Evolutionary conservation across 2,888 invertebrate genomes (phyloP).

Genomic region (Phlogophora meticulosa): DNA sequence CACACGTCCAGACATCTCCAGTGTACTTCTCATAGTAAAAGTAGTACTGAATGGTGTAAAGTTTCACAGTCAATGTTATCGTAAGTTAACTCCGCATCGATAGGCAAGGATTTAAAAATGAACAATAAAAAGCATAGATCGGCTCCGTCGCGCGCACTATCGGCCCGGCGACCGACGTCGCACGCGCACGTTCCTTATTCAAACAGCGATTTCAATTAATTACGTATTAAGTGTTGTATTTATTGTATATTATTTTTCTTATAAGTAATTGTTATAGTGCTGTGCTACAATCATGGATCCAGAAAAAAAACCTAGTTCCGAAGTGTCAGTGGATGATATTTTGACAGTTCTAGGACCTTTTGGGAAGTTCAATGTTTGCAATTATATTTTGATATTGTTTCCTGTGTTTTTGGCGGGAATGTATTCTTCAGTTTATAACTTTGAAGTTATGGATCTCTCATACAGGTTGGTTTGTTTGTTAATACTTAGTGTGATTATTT

Average conservation of each 20-base stretch:
- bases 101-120: conserved; percentile 74
- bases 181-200: conserved; percentile 72
- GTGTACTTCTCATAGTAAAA: conserved; percentile 38
- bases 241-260: conserved; percentile 32
- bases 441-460: conserved; percentile 86
- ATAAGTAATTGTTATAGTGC: conserved; percentile 40
- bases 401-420: conserved; percentile 86
- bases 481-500: too few species aligned
- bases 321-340: conserved; percentile 87
- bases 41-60: conserved; percentile 33
- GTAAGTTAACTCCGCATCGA: conserved; percentile 57
- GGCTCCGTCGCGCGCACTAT: conserved; percentile 76
- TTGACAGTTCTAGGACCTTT: conserved; percentile 84
- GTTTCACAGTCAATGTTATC: conserved; percentile 59
- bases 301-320: conserved; percentile 80
- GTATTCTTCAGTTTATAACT: conserved; percentile 88
- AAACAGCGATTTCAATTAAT: conserved; percentile 58
- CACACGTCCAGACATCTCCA: too few species aligned
- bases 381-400: conserved; percentile 82
- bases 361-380: conserved; percentile 83
- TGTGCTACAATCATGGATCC: conserved; percentile 80
- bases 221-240: conserved; percentile 56
- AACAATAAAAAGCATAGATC: conserved; percentile 83
- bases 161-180: conserved; percentile 72
- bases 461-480: conserved; percentile 87